Evolutionary conservation across 2,113 vertebrate genomes (phyloP), one percentile per base, ranked within the genome.

Genomic region (Elephantulus edwardii): DNA sequence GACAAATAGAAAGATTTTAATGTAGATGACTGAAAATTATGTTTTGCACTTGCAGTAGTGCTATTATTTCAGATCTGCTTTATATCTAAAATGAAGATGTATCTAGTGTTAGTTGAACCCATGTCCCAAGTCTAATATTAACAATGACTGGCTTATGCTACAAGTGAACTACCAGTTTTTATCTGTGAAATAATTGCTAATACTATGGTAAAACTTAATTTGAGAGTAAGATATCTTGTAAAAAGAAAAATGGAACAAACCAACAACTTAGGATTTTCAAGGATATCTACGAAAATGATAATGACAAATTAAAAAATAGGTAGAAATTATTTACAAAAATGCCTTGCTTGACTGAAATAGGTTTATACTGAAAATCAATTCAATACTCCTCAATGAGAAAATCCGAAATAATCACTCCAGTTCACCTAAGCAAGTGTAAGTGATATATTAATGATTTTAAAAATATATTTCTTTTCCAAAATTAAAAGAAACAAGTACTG

Each of bases 101-200:
- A 77, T 76, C 94, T 96, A 81, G 56, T 94, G 83, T 95, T 93
- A 95, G 94, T 86, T 96, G 92, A 86, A 94, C 5, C 72, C 50
- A 68, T 91, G 94, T 89, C 89, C 54, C 58, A 75, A 94, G 85
- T 54, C 50, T 82, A n/a, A 54, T 6, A 48, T 68, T 50, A 66
- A 50, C n/a, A 60, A 16, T 66, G 74, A 91, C 8, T 54, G 60
- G 33, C 20, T 56, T 9, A 30, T 28, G 33, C 46, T 52, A 54
- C 8, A 89, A 86, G 26, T 84, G 40, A 38, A 46, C 24, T 78
- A 79, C 7, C n/a, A 22, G 7, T 11, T 62, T 91, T 46, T n/a
- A 75, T 84, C 74, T 71, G 33, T 77, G 75, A 83, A 93, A 91
- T 46, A 42, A 58, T 33, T n/a, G 76, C 48, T 33, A 88, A 85